Conservation (phyloP, 53 echinoderm and acorn worm species). For the Echinometra lucunter region DNA sequence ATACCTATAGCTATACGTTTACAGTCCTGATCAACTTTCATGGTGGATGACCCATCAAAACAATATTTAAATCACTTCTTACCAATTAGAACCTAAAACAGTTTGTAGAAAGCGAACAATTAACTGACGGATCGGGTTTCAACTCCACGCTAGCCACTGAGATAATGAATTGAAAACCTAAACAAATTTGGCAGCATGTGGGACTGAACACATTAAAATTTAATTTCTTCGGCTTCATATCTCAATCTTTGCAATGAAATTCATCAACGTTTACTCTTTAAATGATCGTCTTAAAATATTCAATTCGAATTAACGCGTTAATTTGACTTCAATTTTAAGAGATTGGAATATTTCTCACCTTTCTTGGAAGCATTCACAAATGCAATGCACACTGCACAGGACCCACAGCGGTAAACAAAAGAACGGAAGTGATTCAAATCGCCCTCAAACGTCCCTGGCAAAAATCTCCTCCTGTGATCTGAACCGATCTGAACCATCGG, state of each 20-base stretch:
- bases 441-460: constrained; percentile 41
- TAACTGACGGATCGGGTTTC: too few relatives aligned
- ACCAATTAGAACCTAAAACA: too few relatives aligned
- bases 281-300: too few relatives aligned
- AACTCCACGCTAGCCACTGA: background rate
- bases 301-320: background rate
- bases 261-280: background rate
- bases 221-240: background rate
- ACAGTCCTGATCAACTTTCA: too few relatives aligned
- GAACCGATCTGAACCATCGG: background rate
- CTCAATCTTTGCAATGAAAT: background rate
- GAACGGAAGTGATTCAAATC: constrained; percentile 55
- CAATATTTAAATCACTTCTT: too few relatives aligned
- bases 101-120: too few relatives aligned
- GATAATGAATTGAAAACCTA: background rate
- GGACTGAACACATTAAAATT: background rate
- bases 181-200: constrained; percentile 43
- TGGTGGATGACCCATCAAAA: too few relatives aligned
- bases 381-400: constrained; percentile 32
- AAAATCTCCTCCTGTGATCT: background rate
- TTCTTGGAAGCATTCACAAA: constrained; percentile 13
- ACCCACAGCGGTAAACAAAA: constrained; percentile 50
- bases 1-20: too few relatives aligned
- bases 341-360: constrained; percentile 11
- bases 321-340: background rate